Percentiles rank a stretch among this genome's conserved stretches.
Conservation (phyloP, 1,140 invertebrate genomes). For the Frieseomelitta varia region DNA sequence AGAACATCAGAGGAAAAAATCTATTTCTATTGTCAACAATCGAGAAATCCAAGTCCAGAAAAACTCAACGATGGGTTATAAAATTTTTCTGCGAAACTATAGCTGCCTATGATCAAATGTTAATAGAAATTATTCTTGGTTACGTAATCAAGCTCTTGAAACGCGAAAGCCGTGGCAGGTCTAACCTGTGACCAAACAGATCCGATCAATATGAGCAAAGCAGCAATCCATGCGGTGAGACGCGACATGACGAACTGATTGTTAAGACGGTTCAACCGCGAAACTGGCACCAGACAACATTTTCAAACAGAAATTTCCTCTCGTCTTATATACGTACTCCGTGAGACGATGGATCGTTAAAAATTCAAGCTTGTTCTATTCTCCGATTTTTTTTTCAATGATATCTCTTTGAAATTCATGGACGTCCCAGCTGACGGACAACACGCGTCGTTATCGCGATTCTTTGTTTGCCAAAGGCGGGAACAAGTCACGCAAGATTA, state of each 20-base stretch:
- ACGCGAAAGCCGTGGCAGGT: neutral
- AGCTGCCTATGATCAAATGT: too few relatives aligned
- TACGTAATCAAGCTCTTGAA: neutral
- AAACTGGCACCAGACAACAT: neutral
- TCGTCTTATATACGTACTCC: slow-evolving; percentile 51
- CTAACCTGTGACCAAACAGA: slow-evolving; percentile 48
- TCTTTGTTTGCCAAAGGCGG: neutral
- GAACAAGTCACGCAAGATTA: neutral
- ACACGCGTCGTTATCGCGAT: slow-evolving; percentile 39
- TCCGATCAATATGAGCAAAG: slow-evolving; percentile 22
- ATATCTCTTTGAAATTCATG: neutral
- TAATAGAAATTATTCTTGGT: neutral
- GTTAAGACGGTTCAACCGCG: neutral
- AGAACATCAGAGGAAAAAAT: neutral
- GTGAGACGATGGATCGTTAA: slow-evolving; percentile 1
- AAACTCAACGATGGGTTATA: neutral
- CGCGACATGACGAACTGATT: slow-evolving; percentile 39
- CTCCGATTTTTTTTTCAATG: neutral
- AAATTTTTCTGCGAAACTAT: neutral
- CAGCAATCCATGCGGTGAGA: slow-evolving; percentile 14
- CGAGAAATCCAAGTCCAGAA: neutral
- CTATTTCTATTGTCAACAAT: neutral
- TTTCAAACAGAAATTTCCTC: neutral
- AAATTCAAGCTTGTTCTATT: slow-evolving; percentile 44
- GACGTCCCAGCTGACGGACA: neutral